Evolutionary conservation across 37 sponge, comb jelly and placozoan species (phyloP), one percentile per base, ranked within the genome.

Genomic region (Mnemiopsis leidyi): DNA sequence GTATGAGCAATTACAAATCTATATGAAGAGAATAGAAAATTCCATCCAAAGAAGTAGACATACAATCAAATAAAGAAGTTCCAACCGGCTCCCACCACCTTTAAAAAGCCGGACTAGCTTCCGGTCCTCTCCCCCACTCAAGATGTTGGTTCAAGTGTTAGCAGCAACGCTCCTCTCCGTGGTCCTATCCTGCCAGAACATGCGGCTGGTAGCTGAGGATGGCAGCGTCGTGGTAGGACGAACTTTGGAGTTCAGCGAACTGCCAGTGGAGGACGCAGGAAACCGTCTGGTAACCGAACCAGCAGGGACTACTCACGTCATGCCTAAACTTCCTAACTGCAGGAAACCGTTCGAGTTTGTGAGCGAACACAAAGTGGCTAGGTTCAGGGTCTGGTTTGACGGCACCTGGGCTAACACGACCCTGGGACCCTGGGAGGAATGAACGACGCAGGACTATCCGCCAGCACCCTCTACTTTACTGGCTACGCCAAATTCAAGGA

Each of bases 191-290:
- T 77, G 79, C 32, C 79, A 77, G 79, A 77, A 77, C 32, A 77
- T 77, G 1, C 79, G 79, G 18, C 20, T 77, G 3, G 1, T 26
- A 36, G 79, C 79, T 2, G 35, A 26, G 2, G 79, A 77, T 32
- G 79, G 79, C 1, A 77, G 79, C 18, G 36, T 77, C 32, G 79
- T 34, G 34, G 79, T 77, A 33, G 79, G 79, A 34, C 79, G 79
- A 18, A 77, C 36, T 32, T 31, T 77, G 79, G 79, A 77, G 79
- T 77, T 77, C 36, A 16, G 32, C 0, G 35, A 77, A 32, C 7
- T 77, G 1, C 36, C 36, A 16, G 79, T 13, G 30, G 21, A 5
- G 2, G 7, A 1, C 33, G 79, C 32, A 9, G 0, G 21, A 1
- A 77, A 28, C 79, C 33, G 9, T 32, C 1, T 77, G 3, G 32